Conservation (phyloP, 2,797 vertebrate species). For the Xenopus petersii region DNA sequence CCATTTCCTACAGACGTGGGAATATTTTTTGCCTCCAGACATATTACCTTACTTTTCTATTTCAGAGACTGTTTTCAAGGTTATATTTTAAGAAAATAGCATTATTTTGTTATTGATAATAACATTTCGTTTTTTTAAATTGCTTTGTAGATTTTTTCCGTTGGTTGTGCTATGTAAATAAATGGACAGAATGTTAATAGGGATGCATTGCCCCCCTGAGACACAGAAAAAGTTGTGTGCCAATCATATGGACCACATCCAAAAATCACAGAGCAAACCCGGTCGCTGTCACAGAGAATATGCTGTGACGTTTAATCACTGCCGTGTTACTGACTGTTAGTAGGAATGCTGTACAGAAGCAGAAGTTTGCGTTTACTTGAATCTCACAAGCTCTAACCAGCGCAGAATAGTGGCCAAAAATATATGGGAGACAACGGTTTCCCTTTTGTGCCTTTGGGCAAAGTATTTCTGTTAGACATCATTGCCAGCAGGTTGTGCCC, state of each 20-base stretch:
- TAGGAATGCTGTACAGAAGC: not conserved
- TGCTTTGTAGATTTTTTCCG: slow-evolving; percentile 42
- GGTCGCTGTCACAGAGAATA: too few species aligned
- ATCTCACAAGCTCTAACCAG: not conserved
- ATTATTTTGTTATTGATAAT: slow-evolving; percentile 70
- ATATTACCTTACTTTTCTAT: slow-evolving; percentile 50
- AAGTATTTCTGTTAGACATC: too few species aligned
- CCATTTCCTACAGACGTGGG: slow-evolving; percentile 24
- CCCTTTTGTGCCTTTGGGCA: not conserved
- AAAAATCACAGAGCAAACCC: too few species aligned
- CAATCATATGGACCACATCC: not conserved
- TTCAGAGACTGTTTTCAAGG: slow-evolving; percentile 57
- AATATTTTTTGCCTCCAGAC: slow-evolving; percentile 44
- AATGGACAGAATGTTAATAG: slow-evolving; percentile 41
- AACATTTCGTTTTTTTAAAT: slow-evolving; percentile 63
- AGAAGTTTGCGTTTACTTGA: not conserved
- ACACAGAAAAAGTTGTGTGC: slow-evolving; percentile 25
- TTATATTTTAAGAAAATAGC: slow-evolving; percentile 73
- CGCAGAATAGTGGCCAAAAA: too few species aligned
- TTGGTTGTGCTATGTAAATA: slow-evolving; percentile 46
- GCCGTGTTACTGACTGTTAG: not conserved
- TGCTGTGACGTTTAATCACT: too few species aligned
- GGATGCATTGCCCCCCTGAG: slow-evolving; percentile 3
- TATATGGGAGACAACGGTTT: not conserved
- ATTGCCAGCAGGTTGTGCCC: too few species aligned